Evolutionary conservation across 2,888 invertebrate species (phyloP).

Genomic region (Trichogramma evanescens): DNA sequence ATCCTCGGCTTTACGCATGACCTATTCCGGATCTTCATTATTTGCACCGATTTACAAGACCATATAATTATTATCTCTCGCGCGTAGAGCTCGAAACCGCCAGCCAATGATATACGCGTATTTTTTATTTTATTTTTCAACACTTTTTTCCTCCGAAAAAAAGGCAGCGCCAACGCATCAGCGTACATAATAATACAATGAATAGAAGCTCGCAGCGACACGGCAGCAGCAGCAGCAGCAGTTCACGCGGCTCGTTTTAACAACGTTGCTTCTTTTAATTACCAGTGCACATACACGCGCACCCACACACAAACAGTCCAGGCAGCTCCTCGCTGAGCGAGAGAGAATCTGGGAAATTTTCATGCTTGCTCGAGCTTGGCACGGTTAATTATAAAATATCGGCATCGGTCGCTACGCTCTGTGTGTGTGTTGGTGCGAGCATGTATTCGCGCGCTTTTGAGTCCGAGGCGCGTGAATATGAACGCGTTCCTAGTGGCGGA

Average conservation of each 20-base stretch:
- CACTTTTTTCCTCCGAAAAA: too few relatives aligned
- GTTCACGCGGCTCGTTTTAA: conserved; percentile 2
- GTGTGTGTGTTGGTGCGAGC: conserved; percentile 1
- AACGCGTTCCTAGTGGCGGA: too few relatives aligned
- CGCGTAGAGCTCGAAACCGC: too few relatives aligned
- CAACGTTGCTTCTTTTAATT: conserved; percentile 15
- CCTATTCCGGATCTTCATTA: too few relatives aligned
- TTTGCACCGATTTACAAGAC: too few relatives aligned
- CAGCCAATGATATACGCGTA: too few relatives aligned
- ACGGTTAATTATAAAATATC: conserved; percentile 17
- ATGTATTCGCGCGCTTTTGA: conserved; percentile 2
- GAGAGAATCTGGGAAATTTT: conserved; percentile 3
- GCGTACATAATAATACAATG: too few relatives aligned
- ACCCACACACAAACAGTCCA: background rate
- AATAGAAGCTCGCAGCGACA: too few relatives aligned
- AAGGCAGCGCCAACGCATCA: too few relatives aligned
- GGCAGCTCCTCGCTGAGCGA: background rate
- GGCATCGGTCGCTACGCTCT: background rate
- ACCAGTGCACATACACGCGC: background rate
- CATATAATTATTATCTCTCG: too few relatives aligned
- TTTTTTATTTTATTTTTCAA: too few relatives aligned
- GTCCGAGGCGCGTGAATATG: conserved; percentile 2
- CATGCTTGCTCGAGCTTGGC: conserved; percentile 1
- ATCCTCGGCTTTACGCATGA: background rate
- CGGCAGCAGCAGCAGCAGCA: background rate